Evolutionary conservation across 2,797 vertebrate genomes (phyloP).

Genomic region (Pogonophryne albipinna): DNA sequence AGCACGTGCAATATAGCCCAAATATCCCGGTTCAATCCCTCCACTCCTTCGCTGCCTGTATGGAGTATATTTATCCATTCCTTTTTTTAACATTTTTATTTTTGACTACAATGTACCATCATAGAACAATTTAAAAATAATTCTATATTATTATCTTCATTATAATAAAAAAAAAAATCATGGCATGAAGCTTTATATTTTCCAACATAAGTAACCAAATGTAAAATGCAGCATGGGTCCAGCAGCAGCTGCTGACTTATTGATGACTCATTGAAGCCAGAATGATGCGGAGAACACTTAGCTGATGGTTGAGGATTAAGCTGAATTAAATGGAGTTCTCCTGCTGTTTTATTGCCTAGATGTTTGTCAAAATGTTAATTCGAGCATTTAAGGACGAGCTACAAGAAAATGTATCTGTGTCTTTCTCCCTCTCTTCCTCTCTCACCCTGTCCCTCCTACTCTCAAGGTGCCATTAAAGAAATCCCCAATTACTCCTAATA

Average conservation of each 20-base stretch:
- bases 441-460: slow-evolving; percentile 37
- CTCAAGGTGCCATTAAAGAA: slow-evolving; percentile 86
- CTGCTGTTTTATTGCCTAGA: slow-evolving; percentile 41
- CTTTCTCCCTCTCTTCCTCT: slow-evolving; percentile 1
- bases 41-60: no score
- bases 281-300: slow-evolving; percentile 41
- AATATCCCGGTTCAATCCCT: no score
- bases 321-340: slow-evolving; percentile 24
- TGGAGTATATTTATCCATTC: not conserved
- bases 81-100: no score
- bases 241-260: slow-evolving; percentile 43
- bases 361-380: slow-evolving; percentile 57
- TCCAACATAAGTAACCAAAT: slow-evolving; percentile 10
- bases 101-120: not conserved
- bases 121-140: not conserved
- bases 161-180: not conserved
- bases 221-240: slow-evolving; percentile 2
- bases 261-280: slow-evolving; percentile 37
- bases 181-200: slow-evolving; percentile 15
- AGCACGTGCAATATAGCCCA: no score
- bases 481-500: slow-evolving; percentile 86
- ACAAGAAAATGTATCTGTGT: not conserved
- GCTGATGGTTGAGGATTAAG: slow-evolving; percentile 45
- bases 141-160: not conserved
- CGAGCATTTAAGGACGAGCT: slow-evolving; percentile 32